A percentile compares a stretch with the other conserved stretches of the same genome.
These are phyloP conservation scores for Bibio marci DNA, from an alignment of 2,888 invertebrate species.

Conservation along the genomic window DNA sequence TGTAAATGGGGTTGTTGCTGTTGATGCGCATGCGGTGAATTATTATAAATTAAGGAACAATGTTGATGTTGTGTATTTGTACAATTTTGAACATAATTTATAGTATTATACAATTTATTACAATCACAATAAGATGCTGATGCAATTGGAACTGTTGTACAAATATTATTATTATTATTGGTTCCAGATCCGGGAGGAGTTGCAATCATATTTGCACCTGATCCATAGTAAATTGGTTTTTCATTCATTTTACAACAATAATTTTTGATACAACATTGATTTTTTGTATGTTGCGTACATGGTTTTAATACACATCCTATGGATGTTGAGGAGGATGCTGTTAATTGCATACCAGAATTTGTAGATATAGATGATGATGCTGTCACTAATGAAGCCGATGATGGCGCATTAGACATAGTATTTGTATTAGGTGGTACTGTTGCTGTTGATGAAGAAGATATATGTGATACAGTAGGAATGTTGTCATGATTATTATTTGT, in stretches of 20 bases:
- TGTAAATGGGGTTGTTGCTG: background rate
- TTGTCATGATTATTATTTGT: no score
- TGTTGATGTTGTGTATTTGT: background rate
- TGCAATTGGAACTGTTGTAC: no score
- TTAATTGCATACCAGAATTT: background rate
- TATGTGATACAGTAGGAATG: no score
- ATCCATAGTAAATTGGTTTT: background rate
- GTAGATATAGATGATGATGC: background rate
- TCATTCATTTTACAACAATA: conserved; percentile 6
- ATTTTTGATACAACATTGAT: conserved; percentile 8
- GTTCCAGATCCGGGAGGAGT: no score
- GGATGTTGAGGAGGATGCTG: background rate
- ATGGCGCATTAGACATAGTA: background rate
- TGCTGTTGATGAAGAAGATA: no score
- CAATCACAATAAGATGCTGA: no score
- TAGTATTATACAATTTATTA: no score
- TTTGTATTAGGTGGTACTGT: no score
- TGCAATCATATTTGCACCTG: no score
- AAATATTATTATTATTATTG: no score
- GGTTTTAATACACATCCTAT: background rate
- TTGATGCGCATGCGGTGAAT: conserved; percentile 1
- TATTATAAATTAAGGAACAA: background rate
- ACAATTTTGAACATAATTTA: background rate
- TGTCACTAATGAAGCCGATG: background rate
- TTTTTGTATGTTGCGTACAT: conserved; percentile 6